phyloP scores from a whole-genome alignment of 2,888 invertebrate species.

The Marasmarcha lunaedactyla region DNA sequence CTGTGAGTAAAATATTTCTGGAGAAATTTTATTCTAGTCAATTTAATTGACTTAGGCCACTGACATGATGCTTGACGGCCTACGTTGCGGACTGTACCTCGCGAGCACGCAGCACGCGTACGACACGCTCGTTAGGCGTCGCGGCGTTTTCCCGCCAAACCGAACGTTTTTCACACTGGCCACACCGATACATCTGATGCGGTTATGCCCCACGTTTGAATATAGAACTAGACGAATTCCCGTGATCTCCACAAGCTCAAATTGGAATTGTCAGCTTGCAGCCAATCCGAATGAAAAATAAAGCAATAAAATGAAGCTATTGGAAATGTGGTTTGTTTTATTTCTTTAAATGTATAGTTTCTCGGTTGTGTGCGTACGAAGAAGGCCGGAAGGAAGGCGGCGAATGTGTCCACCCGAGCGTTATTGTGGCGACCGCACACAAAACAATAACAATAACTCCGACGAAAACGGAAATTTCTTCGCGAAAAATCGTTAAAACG shows the following conservation, averaged over 20 bases:
- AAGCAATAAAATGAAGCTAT: no score
- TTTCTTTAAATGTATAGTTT: background rate
- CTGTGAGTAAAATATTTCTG: no score
- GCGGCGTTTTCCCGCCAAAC: conserved; percentile 13
- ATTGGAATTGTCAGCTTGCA: no score
- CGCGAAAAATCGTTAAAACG: conserved; percentile 48
- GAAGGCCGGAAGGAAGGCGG: conserved; percentile 3
- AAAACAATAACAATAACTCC: conserved; percentile 51
- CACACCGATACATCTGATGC: background rate
- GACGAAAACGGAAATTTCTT: conserved; percentile 44
- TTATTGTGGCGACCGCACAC: conserved; percentile 18
- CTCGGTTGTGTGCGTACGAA: background rate
- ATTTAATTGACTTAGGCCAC: no score
- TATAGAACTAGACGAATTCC: no score
- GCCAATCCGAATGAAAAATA: no score
- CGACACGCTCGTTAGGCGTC: conserved; percentile 21
- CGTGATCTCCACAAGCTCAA: no score
- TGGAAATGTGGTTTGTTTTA: no score
- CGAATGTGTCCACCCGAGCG: conserved; percentile 1
- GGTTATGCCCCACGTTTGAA: no score
- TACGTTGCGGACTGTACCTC: conserved; percentile 15
- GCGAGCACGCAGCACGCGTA: conserved; percentile 14
- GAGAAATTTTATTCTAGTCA: no score
- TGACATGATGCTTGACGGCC: no score
- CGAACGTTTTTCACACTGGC: conserved; percentile 23